These are phyloP conservation scores for Gnatocerus cornutus DNA, from an alignment of 2,888 invertebrate genomes.

Conservation along the genomic window DNA sequence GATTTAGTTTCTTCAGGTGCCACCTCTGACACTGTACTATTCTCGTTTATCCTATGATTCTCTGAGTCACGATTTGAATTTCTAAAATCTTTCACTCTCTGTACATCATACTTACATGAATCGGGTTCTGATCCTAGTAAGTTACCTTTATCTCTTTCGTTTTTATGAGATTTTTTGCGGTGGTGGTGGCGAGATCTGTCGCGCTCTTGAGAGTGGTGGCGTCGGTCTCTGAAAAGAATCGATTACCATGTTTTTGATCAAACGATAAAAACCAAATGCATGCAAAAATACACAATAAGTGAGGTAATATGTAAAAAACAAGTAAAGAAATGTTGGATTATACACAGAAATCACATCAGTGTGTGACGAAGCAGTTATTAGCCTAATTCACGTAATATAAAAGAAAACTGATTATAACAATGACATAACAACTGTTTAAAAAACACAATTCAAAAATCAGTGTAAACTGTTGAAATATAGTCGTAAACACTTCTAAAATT, in stretches of 20 bases:
- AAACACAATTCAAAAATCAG: no score
- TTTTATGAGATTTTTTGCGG: slow-evolving; percentile 27
- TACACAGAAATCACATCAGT: no score
- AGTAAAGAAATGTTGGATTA: no score
- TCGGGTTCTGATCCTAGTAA: slow-evolving; percentile 46
- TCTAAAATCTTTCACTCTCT: slow-evolving; percentile 46
- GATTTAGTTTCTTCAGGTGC: slow-evolving; percentile 23
- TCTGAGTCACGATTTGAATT: slow-evolving; percentile 50
- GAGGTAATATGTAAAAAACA: not conserved
- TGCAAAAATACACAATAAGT: no score
- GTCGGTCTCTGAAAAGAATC: slow-evolving; percentile 11
- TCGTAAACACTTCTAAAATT: no score
- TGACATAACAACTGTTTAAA: no score
- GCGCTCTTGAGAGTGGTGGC: slow-evolving; percentile 4
- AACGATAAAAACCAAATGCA: no score
- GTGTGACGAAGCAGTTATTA: no score
- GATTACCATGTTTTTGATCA: not conserved
- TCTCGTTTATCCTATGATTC: slow-evolving; percentile 44
- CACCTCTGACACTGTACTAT: slow-evolving; percentile 8
- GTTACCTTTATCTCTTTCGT: slow-evolving; percentile 47
- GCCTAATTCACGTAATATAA: no score
- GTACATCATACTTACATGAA: slow-evolving; percentile 49
- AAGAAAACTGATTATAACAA: no score
- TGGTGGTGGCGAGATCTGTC: slow-evolving; percentile 24
- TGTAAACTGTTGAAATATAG: no score